Percentiles rank a stretch among this genome's conserved stretches.
Evolutionary conservation across 2,888 invertebrate species (phyloP).

Genomic region (Mermis nigrescens): DNA sequence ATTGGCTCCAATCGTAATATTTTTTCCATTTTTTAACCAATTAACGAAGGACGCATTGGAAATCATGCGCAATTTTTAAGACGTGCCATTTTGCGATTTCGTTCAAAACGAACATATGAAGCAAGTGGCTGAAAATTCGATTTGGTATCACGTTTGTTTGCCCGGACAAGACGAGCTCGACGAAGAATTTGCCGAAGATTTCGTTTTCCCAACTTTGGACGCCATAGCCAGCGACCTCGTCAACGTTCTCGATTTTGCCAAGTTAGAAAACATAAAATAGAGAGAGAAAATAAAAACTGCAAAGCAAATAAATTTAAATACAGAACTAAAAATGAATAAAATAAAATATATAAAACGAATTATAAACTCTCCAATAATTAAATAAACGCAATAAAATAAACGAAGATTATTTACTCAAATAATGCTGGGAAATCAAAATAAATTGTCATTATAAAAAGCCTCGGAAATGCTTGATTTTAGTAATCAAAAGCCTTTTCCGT

Average conservation of each 20-base stretch:
- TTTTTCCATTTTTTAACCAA: not conserved
- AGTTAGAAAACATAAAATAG: slow-evolving; percentile 34
- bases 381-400: too few relatives aligned
- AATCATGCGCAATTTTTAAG: slow-evolving; percentile 34
- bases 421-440: too few relatives aligned
- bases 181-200: slow-evolving; percentile 44
- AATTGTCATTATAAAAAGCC: too few relatives aligned
- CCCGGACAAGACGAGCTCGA: slow-evolving; percentile 65
- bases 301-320: too few relatives aligned
- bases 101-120: slow-evolving; percentile 57
- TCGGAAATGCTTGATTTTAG: too few relatives aligned
- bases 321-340: too few relatives aligned
- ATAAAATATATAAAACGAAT: too few relatives aligned
- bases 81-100: slow-evolving; percentile 56
- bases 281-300: too few relatives aligned
- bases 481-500: too few relatives aligned
- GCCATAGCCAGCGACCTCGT: slow-evolving; percentile 58
- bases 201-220: slow-evolving; percentile 58
- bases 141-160: slow-evolving; percentile 62
- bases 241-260: slow-evolving; percentile 56
- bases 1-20: slow-evolving; percentile 44
- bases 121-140: slow-evolving; percentile 58
- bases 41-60: not conserved
- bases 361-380: too few relatives aligned
- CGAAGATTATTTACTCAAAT: too few relatives aligned